phyloP scores from a whole-genome alignment of 2,113 vertebrate genomes.

The Actinemys pallida region DNA sequence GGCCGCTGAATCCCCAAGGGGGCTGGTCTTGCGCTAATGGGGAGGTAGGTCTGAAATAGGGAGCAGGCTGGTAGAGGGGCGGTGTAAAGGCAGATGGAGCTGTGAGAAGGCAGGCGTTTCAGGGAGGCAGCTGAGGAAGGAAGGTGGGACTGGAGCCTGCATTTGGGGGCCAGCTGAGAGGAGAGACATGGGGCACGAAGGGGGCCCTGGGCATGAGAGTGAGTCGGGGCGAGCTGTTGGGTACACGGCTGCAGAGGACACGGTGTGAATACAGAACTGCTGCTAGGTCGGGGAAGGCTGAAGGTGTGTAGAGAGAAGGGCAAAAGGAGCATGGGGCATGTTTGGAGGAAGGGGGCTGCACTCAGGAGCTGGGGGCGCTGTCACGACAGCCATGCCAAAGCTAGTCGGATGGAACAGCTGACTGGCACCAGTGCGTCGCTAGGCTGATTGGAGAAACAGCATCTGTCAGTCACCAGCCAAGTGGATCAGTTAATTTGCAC shows the following conservation, averaged over 20 bases:
- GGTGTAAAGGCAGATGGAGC: background rate
- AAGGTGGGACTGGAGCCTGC: background rate
- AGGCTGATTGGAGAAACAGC: background rate
- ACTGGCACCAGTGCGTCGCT: background rate
- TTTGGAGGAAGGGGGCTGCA: background rate
- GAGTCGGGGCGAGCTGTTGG: background rate
- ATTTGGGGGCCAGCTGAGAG: background rate
- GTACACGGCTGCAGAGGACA: background rate
- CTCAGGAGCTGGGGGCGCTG: background rate
- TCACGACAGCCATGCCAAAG: background rate
- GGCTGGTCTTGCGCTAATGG: accelerated
- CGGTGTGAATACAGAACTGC: accelerated
- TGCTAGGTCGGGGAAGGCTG: background rate
- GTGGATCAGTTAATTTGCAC: background rate
- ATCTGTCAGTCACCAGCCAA: background rate
- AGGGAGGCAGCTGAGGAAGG: background rate
- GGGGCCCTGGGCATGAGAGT: background rate
- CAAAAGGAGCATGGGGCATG: background rate
- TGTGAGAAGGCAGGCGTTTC: background rate
- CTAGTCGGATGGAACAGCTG: background rate
- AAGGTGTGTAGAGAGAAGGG: background rate
- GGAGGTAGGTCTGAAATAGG: background rate
- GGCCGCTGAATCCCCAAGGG: background rate
- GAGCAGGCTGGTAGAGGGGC: background rate
- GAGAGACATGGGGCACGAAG: background rate